phyloP scores from a whole-genome alignment of 1,140 invertebrate species.

The Orussus abietinus region DNA sequence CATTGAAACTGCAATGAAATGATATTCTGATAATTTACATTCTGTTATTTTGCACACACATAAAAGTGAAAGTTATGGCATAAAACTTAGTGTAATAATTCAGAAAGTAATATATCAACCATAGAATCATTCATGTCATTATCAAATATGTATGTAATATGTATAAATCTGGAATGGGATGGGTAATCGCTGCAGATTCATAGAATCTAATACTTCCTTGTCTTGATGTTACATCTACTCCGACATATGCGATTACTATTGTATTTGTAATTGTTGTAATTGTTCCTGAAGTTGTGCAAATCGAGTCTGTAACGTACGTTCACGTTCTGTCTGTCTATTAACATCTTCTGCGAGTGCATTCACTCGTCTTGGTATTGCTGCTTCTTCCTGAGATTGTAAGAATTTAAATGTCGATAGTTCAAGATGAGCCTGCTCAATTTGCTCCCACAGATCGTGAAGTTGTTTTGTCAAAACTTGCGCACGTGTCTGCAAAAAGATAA shows the following conservation, averaged over 20 bases:
- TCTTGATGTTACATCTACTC: not conserved
- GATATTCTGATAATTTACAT: no score
- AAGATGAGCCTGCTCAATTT: conserved; percentile 83
- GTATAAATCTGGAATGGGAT: no score
- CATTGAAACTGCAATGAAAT: no score
- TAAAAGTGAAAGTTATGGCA: no score
- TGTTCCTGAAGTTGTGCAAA: conserved; percentile 69
- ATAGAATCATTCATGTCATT: no score
- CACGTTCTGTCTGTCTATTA: conserved; percentile 83
- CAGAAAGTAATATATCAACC: no score
- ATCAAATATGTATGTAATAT: no score
- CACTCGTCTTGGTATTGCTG: conserved; percentile 85
- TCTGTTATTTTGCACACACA: no score
- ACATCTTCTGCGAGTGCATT: conserved; percentile 90
- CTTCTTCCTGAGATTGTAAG: conserved; percentile 84
- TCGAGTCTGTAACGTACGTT: conserved; percentile 79
- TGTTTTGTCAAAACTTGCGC: conserved; percentile 89
- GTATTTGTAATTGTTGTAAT: conserved; percentile 45
- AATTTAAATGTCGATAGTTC: conserved; percentile 92
- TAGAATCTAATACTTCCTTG: not conserved
- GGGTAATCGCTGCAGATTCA: not conserved
- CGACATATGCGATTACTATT: conserved; percentile 20
- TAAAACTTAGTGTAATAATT: no score
- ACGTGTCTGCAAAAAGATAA: conserved; percentile 57
- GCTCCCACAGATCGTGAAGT: conserved; percentile 80